Evolutionary conservation across 2,888 invertebrate genomes (phyloP), one percentile per base, ranked within the genome.

Genomic region (Cantharis nigra): DNA sequence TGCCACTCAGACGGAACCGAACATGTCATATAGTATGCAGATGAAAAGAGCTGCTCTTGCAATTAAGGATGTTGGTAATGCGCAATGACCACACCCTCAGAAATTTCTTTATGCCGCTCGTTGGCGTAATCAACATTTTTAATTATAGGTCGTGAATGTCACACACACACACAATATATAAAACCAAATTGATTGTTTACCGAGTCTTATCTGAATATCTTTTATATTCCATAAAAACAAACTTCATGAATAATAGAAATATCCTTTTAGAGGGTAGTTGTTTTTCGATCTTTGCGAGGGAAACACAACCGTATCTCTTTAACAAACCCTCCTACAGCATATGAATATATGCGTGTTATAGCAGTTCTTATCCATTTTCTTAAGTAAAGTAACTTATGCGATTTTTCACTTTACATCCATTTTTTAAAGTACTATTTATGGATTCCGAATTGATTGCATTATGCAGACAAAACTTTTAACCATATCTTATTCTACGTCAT

Each of bases 1-100:
- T 86, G 86, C 86, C 87, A 86, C 86, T 87, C 87, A 86, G 87
- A 87, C 85, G 87, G 85, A 87, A 87, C 87, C 83, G 83, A 85
- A 86, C 83, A 84, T 84, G 84, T 84, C 86, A 84, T 84, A 84
- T 85, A 82, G 83, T 85, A 86, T 86, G 86, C 84, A 86, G 85
- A 86, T 86, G 84, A 83, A 81, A 80, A 81, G 83, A 82, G 80
- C 78, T 82, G 76, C 80, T 82, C 79, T 83, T 78, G 83, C 84
- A 86, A 86, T 86, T 85, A 86, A 85, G 83, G 83, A 83, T 80
- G 80, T 81, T 79, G 81, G 79, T 82, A 79, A 79, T 82, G 80
- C 78, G 78, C 78, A 78, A 78, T 79, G 79, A 76, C 80, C 81
- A 79, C 80, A 80, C 80, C 81, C 80, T 64, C 74, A 72, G 49